Evolutionary conservation across 2,888 invertebrate species (phyloP), one percentile per base, ranked within the genome.

Genomic region (Itoplectis maculator): DNA sequence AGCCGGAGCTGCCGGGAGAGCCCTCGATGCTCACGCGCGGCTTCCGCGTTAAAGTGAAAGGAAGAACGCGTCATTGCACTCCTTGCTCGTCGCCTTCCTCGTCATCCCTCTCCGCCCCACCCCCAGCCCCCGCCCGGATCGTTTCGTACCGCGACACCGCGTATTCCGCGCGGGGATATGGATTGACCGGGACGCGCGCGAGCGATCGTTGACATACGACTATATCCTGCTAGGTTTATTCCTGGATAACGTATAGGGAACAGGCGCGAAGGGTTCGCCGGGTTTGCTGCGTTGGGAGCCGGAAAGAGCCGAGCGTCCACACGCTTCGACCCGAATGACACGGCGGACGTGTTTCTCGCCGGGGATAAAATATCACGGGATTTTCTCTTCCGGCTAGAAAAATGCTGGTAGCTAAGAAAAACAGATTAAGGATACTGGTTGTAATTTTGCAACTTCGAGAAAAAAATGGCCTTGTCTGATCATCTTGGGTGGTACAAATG

Each of bases 21-120:
- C 47, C 61, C 42, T 51, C 61, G 69, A 75, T 45, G 73, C 47
- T 79, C 79, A n/a, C n/a, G 73, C 79, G 82, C 82, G 82, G 82
- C 82, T 83, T 83, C 82, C 77, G 77, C 77, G 77, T 80, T 83
- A 77, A 77, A 83, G 79, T 73, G 82, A 83, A 83, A 80, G 82
- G 82, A 83, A 83, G 82, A 77, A 83, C 82, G 82, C 82, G 79
- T 83, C 82, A 79, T 83, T 83, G 77, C 82, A 23, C 82, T 76
- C 47, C 76, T 68, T 74, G 37, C 59, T 49, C 66, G 59, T 76
- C 73, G 79, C 69, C 79, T 59, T 66, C 51, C 65, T 80, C 73
- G 35, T 76, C 79, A 59, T 81, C 72, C 63, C n/a, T 79, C 5
- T 70, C 70, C 51, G 29, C 75, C 66, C 45, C 79, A 15, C 51